A percentile compares a stretch with the other conserved stretches of the same genome.
These are phyloP conservation scores for Oreochromis tanganicae DNA, from an alignment of 2,113 vertebrate species.

Conservation along the genomic window DNA sequence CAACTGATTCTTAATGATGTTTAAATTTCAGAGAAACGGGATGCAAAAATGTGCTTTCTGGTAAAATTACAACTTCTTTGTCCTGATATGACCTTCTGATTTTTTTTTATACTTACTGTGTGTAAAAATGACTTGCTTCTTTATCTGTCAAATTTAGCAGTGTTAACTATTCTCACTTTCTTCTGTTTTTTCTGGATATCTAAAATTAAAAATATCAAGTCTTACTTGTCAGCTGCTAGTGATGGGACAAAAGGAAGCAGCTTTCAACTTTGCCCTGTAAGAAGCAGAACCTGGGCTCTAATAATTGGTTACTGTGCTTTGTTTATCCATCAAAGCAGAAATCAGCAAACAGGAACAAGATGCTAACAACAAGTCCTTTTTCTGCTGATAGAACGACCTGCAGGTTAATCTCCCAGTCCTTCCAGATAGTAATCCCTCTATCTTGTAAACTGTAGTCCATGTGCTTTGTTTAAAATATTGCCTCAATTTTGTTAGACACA, in stretches of 20 bases:
- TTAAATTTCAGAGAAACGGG: not conserved
- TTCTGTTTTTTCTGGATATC: not conserved
- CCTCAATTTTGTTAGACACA: not conserved
- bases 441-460: not conserved
- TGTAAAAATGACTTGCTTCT: not conserved
- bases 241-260: not conserved
- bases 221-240: not conserved
- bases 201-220: not conserved
- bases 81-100: not conserved
- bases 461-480: constrained; percentile 9
- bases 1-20: not conserved
- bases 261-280: not conserved
- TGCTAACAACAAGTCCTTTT: not conserved
- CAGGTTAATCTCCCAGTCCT: not conserved
- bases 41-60: not conserved
- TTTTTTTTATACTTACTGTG: not conserved
- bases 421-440: not conserved
- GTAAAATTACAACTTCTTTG: not conserved
- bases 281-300: not conserved
- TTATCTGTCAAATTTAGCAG: not conserved
- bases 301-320: constrained; percentile 27
- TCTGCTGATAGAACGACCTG: not conserved
- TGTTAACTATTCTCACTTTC: not conserved
- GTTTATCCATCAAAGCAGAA: constrained; percentile 1
- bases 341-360: not conserved